Conservation (phyloP, 2,797 vertebrate genomes). For the Myoxocephalus aenaeus region DNA sequence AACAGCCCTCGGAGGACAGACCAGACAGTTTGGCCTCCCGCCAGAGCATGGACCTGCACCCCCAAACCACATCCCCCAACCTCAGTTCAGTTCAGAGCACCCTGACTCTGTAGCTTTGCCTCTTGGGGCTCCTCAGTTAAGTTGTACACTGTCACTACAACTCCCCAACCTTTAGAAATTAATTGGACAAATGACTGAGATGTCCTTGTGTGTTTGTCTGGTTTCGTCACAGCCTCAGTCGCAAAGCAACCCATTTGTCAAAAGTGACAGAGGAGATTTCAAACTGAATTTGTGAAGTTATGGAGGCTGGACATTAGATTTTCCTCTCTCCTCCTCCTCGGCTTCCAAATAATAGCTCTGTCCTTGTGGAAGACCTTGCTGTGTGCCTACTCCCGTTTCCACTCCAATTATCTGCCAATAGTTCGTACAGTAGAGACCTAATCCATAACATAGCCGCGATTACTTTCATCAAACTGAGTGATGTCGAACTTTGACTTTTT, state of each 20-base stretch:
- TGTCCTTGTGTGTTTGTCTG: slow-evolving; percentile 35
- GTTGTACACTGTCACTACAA: slow-evolving; percentile 14
- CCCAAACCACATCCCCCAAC: slow-evolving; percentile 19
- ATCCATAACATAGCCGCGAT: slow-evolving; percentile 63
- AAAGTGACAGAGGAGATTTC: slow-evolving; percentile 37
- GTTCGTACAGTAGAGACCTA: slow-evolving; percentile 52
- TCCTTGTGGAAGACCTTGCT: slow-evolving; percentile 56
- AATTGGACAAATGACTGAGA: slow-evolving; percentile 56
- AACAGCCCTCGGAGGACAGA: slow-evolving; percentile 45
- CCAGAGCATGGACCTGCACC: slow-evolving; percentile 34
- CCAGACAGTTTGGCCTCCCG: slow-evolving; percentile 43
- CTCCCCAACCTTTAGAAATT: slow-evolving; percentile 28
- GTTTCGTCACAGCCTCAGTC: slow-evolving; percentile 25
- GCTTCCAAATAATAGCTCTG: slow-evolving; percentile 55
- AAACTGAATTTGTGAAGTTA: slow-evolving; percentile 33
- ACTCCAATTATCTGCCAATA: slow-evolving; percentile 67
- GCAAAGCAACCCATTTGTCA: slow-evolving; percentile 51
- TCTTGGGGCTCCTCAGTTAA: slow-evolving; percentile 28
- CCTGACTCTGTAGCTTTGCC: slow-evolving; percentile 31
- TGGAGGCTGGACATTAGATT: slow-evolving; percentile 19
- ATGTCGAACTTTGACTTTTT: background rate
- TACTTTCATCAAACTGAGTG: slow-evolving; percentile 54
- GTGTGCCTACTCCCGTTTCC: slow-evolving; percentile 50
- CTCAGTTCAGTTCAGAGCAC: slow-evolving; percentile 22
- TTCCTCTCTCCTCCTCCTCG: slow-evolving; percentile 32